phyloP scores from a whole-genome alignment of 2,113 vertebrate species.

The Charadrius vociferus region DNA sequence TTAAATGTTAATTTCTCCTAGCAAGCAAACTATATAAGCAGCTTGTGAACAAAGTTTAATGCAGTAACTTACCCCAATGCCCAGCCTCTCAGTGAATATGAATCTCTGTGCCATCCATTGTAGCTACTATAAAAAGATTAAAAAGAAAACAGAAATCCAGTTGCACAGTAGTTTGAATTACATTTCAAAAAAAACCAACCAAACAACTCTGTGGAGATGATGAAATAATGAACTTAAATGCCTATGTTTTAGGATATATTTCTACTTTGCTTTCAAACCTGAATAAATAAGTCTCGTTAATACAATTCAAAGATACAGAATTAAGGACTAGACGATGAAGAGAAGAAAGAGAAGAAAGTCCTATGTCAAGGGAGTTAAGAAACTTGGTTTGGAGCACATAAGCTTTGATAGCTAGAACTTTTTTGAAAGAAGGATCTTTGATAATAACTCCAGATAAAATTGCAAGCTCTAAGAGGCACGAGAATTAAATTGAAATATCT shows the following conservation, averaged over 20 bases:
- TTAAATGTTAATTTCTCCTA: not conserved
- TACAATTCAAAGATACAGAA: not conserved
- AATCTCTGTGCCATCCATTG: constrained; percentile 92
- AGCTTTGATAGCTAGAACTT: not conserved
- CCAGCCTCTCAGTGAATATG: constrained; percentile 90
- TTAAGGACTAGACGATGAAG: not conserved
- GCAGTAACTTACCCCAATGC: constrained; percentile 84
- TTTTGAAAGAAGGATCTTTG: not conserved
- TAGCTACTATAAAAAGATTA: constrained; percentile 80
- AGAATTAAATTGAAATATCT: not conserved
- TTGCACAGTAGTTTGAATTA: not conserved
- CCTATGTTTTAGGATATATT: not conserved
- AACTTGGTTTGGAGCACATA: not conserved
- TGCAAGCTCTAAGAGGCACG: not conserved
- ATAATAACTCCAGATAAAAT: not conserved
- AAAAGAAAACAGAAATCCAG: not conserved
- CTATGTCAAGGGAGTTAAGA: not conserved
- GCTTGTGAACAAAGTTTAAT: not conserved
- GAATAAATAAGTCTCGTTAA: not conserved
- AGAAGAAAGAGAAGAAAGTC: not conserved
- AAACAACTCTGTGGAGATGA: not conserved
- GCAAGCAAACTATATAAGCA: not conserved
- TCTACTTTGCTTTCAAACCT: not conserved
- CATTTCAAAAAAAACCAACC: not conserved
- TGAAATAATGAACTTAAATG: not conserved